Conservation (phyloP, 1,140 invertebrate species). For the Lethrus apterus region DNA sequence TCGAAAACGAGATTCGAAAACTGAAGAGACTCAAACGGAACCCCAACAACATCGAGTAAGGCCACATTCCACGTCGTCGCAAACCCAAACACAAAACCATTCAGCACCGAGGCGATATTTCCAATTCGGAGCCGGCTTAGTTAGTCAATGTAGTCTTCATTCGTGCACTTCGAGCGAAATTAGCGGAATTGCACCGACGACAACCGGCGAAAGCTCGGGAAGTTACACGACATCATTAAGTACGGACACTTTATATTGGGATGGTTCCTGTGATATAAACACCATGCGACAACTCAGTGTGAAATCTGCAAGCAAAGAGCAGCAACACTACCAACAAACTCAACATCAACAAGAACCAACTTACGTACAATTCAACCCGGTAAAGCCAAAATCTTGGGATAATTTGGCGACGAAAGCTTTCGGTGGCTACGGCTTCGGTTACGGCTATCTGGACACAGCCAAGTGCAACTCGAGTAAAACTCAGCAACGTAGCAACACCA, state of each 20-base stretch:
- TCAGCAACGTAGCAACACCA: constrained; percentile 17
- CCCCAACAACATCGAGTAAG: constrained; percentile 39
- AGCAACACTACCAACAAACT: constrained; percentile 41
- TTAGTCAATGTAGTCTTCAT: constrained; percentile 71
- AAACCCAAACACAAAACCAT: constrained; percentile 22
- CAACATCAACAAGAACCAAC: constrained; percentile 39
- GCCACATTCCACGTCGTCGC: constrained; percentile 42
- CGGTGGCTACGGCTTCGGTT: constrained; percentile 75
- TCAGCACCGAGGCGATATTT: constrained; percentile 40
- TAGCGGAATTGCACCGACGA: constrained; percentile 47
- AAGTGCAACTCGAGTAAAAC: constrained; percentile 38
- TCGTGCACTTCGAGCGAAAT: constrained; percentile 70
- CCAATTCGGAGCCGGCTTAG: constrained; percentile 53
- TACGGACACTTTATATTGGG: constrained; percentile 78
- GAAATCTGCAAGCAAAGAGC: constrained; percentile 38
- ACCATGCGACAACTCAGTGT: constrained; percentile 38
- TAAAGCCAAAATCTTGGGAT: constrained; percentile 81
- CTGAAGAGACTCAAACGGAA: constrained; percentile 43
- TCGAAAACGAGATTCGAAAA: constrained; percentile 49
- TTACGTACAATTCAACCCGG: constrained; percentile 51
- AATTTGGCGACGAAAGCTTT: constrained; percentile 71
- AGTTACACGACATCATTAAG: constrained; percentile 77
- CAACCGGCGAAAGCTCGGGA: constrained; percentile 58
- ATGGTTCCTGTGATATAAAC: constrained; percentile 47
- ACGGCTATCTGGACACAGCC: constrained; percentile 63